Evolutionary conservation across 2,888 invertebrate genomes (phyloP).

Genomic region (Villa cingulata): DNA sequence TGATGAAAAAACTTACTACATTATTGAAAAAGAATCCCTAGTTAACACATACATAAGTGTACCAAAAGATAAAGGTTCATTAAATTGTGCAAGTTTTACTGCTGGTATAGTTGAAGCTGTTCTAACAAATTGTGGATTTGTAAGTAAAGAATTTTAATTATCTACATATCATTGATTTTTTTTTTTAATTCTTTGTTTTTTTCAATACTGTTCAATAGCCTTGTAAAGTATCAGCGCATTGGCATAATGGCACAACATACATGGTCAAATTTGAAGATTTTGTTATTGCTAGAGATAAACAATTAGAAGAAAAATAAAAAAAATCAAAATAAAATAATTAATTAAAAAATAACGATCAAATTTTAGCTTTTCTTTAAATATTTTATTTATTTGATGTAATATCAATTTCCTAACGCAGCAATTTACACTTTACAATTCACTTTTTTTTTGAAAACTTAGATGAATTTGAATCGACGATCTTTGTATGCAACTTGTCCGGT

Average conservation of each 20-base stretch:
- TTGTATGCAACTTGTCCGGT: slow-evolving; percentile 61
- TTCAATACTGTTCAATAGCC: too few species aligned
- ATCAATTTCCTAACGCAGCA: background rate
- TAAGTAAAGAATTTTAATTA: slow-evolving; percentile 49
- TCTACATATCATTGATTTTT: background rate
- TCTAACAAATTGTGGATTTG: slow-evolving; percentile 87
- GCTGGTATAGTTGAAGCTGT: slow-evolving; percentile 97
- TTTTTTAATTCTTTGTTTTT: slow-evolving; percentile 29
- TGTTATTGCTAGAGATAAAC: slow-evolving; percentile 80
- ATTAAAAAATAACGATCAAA: background rate
- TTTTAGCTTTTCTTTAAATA: too few species aligned
- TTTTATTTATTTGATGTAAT: background rate
- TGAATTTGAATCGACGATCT: slow-evolving; percentile 56
- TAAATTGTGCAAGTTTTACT: slow-evolving; percentile 97
- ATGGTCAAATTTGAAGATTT: slow-evolving; percentile 97
- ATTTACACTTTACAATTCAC: background rate
- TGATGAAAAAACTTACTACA: slow-evolving; percentile 94
- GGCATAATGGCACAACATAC: slow-evolving; percentile 99
- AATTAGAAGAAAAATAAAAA: slow-evolving; percentile 68
- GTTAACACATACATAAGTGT: slow-evolving; percentile 96
- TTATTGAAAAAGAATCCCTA: slow-evolving; percentile 95
- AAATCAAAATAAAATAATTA: background rate
- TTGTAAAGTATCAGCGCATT: slow-evolving; percentile 95
- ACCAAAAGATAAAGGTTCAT: slow-evolving; percentile 91
- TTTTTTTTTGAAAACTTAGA: slow-evolving; percentile 29